Evolutionary conservation across 2,888 invertebrate species (phyloP), one percentile per base, ranked within the genome.

Genomic region (Vanessa cardui): DNA sequence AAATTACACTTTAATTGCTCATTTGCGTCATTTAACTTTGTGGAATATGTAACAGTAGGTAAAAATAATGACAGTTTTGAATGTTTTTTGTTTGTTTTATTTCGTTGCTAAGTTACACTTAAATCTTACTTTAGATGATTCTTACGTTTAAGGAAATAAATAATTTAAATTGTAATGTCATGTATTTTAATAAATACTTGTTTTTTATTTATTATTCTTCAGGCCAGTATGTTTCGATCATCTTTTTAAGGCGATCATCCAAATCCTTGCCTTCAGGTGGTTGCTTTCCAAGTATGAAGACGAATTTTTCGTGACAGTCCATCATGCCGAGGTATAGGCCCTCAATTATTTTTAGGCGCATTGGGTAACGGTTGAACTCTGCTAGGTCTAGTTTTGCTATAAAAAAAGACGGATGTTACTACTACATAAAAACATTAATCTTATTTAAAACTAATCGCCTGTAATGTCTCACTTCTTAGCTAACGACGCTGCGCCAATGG

Each of bases 281-380:
- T 60, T 86, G 84, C 71, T 83, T 86, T 26, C 86, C 86, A 47
- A 90, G 74, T 46, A 90, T 77, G 76, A 90, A 88, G 21, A 88
- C 83, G 70, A 87, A 86, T 75, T 85, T 86, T 73, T 89, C 89
- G 67, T 85, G 84, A 67, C 90, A 90, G 77, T 90, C 89, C 87
- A 90, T 88, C 88, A 89, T 87, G 50, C 83, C 87, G 1, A 90
- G 78, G 74, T 87, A 88, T 58, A 83, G 82, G 4, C 78, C 77
- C 58, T 88, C 87, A 39, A 89, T 81, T 12, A 86, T 76, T 74
- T 88, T 89, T 73, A 90, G 74, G 9, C 86, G 80, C 87, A 89
- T 85, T 5, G 86, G 87, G 76, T 88, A 86, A 21, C 87, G 88
- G 73, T 87, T 82, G 73, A 88, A 82, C n/a, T 81, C 81, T 0